Base-by-base conservation (phyloP, 2,888 invertebrate genomes). In the Sarcophaga rosellei region DNA sequence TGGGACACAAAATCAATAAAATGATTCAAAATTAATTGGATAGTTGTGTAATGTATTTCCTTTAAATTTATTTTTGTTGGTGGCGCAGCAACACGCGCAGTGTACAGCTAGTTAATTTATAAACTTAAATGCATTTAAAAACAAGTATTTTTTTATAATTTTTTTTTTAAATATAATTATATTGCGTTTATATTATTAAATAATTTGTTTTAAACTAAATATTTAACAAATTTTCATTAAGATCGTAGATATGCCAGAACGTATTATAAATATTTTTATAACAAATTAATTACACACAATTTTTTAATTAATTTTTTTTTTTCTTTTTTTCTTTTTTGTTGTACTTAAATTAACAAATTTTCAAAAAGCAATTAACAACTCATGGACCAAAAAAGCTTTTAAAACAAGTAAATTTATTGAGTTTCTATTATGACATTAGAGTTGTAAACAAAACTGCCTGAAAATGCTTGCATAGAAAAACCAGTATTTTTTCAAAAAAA, bases 221-320 rank as follows among this genome's bases (percentile, higher is more conserved):
- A 79, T 70, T 78, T 53, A 53, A 15, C 20, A 79, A 72, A 63
- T 72, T 63, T 44, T 17, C 10, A 63, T 70, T 70, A 53, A 70
- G 2, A 53, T 79, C 35, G 1, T 59, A 72, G 44, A 72, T 72
- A 72, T 59, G 72, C 63, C 79, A 72, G 20, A 74, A 62, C 23
- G 62, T 53, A 76, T 70, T 70, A 59, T 21, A 53, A 21, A 23
- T 45, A 76, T 70, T 63, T 63, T 6, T 25, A 15, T 45, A 20
- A 70, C 62, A 70, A 69, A 70, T 63, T 75, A 81, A 76, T 81
- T 65, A 63, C 59, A 11, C 4, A 57, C 70, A 76, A 76, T 69
- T 76, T 70, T 72, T 61, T 70, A 65, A 70, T 76, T 63, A 75
- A 8, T 74, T 63, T 74, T 66, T 53, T 76, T 65, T 25, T 44